Percentiles rank a stretch among this genome's conserved stretches.
These are phyloP conservation scores for Petrocephalus microphthalmus DNA, from an alignment of 2,113 vertebrate species.

Conservation along the genomic window DNA sequence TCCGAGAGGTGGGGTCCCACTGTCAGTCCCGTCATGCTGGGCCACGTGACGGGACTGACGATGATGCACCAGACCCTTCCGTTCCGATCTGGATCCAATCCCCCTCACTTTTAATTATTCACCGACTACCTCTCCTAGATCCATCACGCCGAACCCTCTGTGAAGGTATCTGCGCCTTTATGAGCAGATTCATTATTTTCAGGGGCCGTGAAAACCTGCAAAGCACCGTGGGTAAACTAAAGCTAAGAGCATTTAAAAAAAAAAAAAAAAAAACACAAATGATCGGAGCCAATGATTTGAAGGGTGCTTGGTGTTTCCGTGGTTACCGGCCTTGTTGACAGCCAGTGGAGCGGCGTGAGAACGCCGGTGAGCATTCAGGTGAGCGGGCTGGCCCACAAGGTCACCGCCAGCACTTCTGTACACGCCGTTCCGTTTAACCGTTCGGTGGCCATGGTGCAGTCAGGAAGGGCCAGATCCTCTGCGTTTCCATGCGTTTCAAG, in stretches of 20 bases:
- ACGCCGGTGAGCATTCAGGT: neutral
- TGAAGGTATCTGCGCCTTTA: neutral
- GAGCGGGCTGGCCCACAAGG: neutral
- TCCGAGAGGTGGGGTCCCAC: neutral
- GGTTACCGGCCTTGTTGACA: neutral
- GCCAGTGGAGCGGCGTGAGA: neutral
- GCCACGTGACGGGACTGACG: neutral
- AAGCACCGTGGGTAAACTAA: neutral
- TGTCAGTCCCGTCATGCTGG: neutral
- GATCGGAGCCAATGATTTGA: neutral
- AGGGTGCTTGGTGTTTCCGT: neutral
- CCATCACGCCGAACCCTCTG: too few relatives aligned
- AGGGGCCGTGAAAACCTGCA: neutral
- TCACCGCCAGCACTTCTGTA: neutral
- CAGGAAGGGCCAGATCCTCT: neutral
- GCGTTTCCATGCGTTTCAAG: neutral
- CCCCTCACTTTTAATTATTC: conserved; percentile 16
- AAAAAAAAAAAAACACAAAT: neutral
- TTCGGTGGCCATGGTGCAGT: neutral
- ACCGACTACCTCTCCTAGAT: neutral
- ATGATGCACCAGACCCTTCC: neutral
- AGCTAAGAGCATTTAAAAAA: neutral
- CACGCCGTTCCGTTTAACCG: neutral
- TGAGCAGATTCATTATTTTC: neutral
- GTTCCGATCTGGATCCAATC: neutral